phyloP scores from a whole-genome alignment of 2,888 invertebrate species.

The Chymomyza caudatula region DNA sequence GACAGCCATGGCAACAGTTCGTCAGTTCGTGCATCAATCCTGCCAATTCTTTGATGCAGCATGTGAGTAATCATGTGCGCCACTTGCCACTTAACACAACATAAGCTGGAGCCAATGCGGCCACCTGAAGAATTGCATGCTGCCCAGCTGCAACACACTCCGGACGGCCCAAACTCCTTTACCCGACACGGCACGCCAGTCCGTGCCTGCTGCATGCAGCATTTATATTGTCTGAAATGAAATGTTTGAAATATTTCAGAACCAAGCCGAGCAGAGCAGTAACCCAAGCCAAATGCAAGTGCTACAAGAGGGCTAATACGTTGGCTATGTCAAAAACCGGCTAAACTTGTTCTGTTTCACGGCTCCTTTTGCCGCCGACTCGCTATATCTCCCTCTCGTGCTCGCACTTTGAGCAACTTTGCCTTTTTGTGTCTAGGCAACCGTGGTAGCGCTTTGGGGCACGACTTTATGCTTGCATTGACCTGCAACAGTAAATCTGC shows the following conservation, averaged over 20 bases:
- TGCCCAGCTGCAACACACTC: not conserved
- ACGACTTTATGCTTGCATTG: constrained; percentile 13
- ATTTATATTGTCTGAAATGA: constrained; percentile 47
- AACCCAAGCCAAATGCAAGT: not conserved
- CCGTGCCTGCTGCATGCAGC: constrained; percentile 3
- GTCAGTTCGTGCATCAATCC: not conserved
- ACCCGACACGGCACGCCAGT: too few species aligned
- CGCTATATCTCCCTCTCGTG: constrained; percentile 4
- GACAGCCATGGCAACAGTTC: not conserved
- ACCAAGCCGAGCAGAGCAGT: not conserved
- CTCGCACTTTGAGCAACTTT: not conserved
- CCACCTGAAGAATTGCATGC: constrained; percentile 17
- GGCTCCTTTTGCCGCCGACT: constrained; percentile 26
- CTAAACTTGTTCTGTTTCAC: constrained; percentile 59
- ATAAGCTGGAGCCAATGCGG: not conserved
- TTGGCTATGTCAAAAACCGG: constrained; percentile 55
- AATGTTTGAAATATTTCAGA: constrained; percentile 63
- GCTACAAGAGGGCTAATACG: constrained; percentile 57
- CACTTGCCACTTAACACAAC: constrained; percentile 48
- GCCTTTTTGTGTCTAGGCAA: not conserved
- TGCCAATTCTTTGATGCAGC: not conserved
- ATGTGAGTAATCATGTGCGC: constrained; percentile 60
- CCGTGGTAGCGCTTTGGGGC: not conserved
- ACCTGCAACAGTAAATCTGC: constrained; percentile 37
- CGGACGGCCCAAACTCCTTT: too few species aligned